These are phyloP conservation scores for Drosophila rubida DNA, from an alignment of 2,888 invertebrate genomes.

Conservation along the genomic window DNA sequence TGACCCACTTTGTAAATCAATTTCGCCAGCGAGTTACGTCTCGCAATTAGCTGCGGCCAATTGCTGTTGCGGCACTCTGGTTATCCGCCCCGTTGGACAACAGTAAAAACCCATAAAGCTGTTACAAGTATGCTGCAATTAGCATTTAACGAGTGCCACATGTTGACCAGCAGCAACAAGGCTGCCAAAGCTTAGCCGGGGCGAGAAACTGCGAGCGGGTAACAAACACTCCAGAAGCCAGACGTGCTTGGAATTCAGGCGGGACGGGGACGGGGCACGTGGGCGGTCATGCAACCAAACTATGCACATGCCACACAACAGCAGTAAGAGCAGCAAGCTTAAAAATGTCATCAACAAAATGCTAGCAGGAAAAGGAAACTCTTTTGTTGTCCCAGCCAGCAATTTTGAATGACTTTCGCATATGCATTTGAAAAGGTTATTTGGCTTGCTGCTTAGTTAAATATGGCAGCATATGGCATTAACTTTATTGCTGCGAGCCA, in stretches of 20 bases:
- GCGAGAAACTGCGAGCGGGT: background rate
- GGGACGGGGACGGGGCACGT: no score
- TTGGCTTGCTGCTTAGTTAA: conserved; percentile 41
- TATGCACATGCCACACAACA: conserved; percentile 34
- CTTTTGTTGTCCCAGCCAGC: conserved; percentile 55
- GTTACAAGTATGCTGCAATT: conserved; percentile 67
- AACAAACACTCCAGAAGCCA: background rate
- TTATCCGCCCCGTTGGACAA: conserved; percentile 30
- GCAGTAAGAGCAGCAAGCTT: conserved; percentile 5
- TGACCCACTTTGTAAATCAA: conserved; percentile 40
- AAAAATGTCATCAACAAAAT: conserved; percentile 49
- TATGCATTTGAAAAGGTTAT: conserved; percentile 2
- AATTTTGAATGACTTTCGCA: conserved; percentile 28
- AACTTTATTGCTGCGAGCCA: conserved; percentile 16
- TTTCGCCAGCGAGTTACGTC: conserved; percentile 24
- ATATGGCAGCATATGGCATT: conserved; percentile 40
- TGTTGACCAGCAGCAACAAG: conserved; percentile 39
- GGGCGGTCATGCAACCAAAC: conserved; percentile 29
- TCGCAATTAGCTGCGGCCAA: conserved; percentile 31
- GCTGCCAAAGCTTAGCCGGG: background rate
- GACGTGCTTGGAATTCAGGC: conserved; percentile 8
- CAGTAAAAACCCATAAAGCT: conserved; percentile 42
- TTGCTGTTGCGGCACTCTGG: conserved; percentile 13
- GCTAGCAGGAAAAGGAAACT: conserved; percentile 36
- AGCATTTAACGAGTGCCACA: conserved; percentile 66